Conservation (phyloP, 1,140 invertebrate species). For the Vanessa tameamea region DNA sequence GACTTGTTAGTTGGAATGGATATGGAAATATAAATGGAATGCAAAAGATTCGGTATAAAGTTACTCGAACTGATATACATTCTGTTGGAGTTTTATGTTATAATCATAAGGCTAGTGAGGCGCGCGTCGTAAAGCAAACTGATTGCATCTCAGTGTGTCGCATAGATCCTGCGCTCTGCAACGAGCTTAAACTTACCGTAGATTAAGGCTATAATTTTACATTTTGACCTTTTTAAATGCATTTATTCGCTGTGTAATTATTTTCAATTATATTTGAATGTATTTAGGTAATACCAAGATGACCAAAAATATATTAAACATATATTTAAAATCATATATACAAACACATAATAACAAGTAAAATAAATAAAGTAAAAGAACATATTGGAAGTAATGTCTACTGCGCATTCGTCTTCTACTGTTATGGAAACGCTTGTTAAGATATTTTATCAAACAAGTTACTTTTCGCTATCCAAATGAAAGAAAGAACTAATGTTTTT, state of each 20-base stretch:
- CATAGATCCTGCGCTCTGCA: neutral
- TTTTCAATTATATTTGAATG: too few species aligned
- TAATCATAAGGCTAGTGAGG: slow-evolving; percentile 50
- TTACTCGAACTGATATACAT: slow-evolving; percentile 44
- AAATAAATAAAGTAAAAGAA: neutral
- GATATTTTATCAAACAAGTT: neutral
- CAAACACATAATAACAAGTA: neutral
- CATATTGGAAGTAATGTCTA: slow-evolving; percentile 34
- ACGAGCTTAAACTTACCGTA: neutral
- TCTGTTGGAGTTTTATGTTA: slow-evolving; percentile 50
- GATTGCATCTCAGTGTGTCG: slow-evolving; percentile 62
- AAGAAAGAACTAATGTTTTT: neutral
- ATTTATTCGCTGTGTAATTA: too few species aligned
- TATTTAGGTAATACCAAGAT: too few species aligned
- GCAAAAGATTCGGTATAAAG: slow-evolving; percentile 35
- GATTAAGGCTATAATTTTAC: too few species aligned
- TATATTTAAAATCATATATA: too few species aligned
- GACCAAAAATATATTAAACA: too few species aligned
- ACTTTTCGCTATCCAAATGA: neutral
- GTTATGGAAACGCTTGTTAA: neutral
- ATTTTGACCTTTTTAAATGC: too few species aligned
- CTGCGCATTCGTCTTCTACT: slow-evolving; percentile 29
- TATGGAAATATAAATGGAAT: slow-evolving; percentile 7
- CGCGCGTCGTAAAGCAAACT: slow-evolving; percentile 61
- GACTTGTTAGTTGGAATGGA: slow-evolving; percentile 14